A percentile compares a stretch with the other conserved stretches of the same genome.
phyloP scores from a whole-genome alignment of 2,113 vertebrate genomes.

The Limanda limanda region DNA sequence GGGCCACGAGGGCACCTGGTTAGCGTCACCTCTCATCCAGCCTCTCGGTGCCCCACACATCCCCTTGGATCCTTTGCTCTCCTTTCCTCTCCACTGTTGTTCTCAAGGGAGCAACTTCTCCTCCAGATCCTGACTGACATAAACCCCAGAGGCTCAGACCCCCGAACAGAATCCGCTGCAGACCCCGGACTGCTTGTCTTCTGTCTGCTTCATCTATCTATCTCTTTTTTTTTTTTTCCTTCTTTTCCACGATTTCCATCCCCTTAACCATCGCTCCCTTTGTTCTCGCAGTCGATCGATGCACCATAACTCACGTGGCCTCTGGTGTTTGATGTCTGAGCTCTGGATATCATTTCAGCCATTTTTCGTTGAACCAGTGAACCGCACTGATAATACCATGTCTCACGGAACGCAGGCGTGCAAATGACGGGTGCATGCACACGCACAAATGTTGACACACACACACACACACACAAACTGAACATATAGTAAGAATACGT shows the following conservation, averaged over 20 bases:
- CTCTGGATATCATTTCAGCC: conserved; percentile 79
- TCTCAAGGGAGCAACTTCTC: conserved; percentile 76
- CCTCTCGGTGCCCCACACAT: conserved; percentile 67
- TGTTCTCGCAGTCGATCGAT: conserved; percentile 76
- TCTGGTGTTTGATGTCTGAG: conserved; percentile 77
- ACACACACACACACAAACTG: conserved; percentile 11
- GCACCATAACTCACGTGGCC: conserved; percentile 77
- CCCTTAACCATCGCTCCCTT: conserved; percentile 67
- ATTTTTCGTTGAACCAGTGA: conserved; percentile 59
- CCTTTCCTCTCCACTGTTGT: conserved; percentile 61
- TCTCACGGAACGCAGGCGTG: conserved; percentile 54
- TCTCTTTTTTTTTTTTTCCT: conserved; percentile 8
- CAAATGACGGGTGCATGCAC: conserved; percentile 44
- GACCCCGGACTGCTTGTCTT: conserved; percentile 70
- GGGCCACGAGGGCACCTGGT: conserved; percentile 76
- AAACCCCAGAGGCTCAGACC: conserved; percentile 71
- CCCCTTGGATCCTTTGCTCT: conserved; percentile 66
- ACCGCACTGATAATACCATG: conserved; percentile 68
- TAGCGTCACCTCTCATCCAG: conserved; percentile 81
- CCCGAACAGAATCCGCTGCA: conserved; percentile 72
- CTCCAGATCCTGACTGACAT: conserved; percentile 75
- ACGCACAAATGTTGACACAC: conserved; percentile 9
- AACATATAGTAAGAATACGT: conserved; percentile 10
- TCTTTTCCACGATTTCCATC: conserved; percentile 66
- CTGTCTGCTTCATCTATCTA: conserved; percentile 77